A percentile compares a stretch with the other conserved stretches of the same genome.
Evolutionary conservation across 1,140 invertebrate genomes (phyloP).

Genomic region (Scaptomyza montana): DNA sequence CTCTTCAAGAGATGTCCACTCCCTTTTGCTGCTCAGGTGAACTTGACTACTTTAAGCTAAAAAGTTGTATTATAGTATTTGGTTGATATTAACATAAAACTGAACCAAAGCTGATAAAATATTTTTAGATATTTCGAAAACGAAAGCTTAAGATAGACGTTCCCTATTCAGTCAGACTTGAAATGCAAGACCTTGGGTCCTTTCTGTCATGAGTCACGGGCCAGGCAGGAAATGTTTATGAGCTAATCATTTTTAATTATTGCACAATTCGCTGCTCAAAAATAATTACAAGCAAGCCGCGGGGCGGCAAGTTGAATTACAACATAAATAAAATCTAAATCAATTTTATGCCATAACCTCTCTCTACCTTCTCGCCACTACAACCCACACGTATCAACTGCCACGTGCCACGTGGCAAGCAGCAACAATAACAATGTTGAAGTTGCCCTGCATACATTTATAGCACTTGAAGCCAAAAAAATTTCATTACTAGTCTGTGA

Average conservation of each 20-base stretch:
- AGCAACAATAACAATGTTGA: slow-evolving; percentile 30
- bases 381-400: slow-evolving; percentile 38
- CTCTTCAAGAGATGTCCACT: too few relatives aligned
- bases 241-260: slow-evolving; percentile 76
- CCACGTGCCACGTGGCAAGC: slow-evolving; percentile 65
- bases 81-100: too few relatives aligned
- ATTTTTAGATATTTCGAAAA: too few relatives aligned
- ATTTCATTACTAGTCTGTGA: slow-evolving; percentile 52
- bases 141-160: too few relatives aligned
- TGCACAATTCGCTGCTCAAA: slow-evolving; percentile 56
- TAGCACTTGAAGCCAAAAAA: slow-evolving; percentile 63
- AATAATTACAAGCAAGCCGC: slow-evolving; percentile 59
- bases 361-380: slow-evolving; percentile 3
- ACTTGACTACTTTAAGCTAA: too few relatives aligned
- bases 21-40: too few relatives aligned
- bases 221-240: slow-evolving; percentile 66
- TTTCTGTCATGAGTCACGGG: not conserved
- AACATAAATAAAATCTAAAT: slow-evolving; percentile 77
- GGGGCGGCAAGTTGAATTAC: slow-evolving; percentile 25
- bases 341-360: slow-evolving; percentile 60
- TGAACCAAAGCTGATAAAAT: too few relatives aligned
- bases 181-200: not conserved
- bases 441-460: slow-evolving; percentile 41
- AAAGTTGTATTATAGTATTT: too few relatives aligned
- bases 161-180: too few relatives aligned